Percentiles rank a stretch among this genome's conserved stretches.
Evolutionary conservation across 2,888 invertebrate genomes (phyloP).

Genomic region (Ormyrus thymus): DNA sequence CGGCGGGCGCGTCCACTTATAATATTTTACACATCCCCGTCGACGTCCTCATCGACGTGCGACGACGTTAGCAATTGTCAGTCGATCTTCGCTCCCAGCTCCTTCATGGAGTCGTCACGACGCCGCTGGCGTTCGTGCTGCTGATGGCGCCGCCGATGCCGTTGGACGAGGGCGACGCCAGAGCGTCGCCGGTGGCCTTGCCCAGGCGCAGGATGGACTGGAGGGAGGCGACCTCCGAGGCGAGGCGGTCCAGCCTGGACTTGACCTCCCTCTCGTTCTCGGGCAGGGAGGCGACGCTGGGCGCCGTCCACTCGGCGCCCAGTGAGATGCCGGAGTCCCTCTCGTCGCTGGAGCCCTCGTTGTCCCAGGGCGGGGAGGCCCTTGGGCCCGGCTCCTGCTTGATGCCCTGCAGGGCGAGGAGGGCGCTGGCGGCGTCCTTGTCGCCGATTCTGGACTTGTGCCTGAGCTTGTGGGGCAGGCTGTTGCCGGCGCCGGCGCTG

Average conservation of each 20-base stretch:
- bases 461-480: slow-evolving; percentile 91
- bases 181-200: slow-evolving; percentile 36
- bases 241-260: slow-evolving; percentile 90
- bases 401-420: slow-evolving; percentile 88
- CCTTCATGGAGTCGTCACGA: slow-evolving; percentile 45
- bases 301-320: slow-evolving; percentile 81
- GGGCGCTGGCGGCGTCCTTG: slow-evolving; percentile 89
- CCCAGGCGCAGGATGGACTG: slow-evolving; percentile 87
- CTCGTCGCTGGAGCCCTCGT: slow-evolving; percentile 92
- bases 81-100: slow-evolving; percentile 22
- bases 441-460: slow-evolving; percentile 94
- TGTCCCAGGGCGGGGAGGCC: slow-evolving; percentile 90
- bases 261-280: slow-evolving; percentile 86
- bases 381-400: slow-evolving; percentile 90
- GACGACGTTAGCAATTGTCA: slow-evolving; percentile 32
- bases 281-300: slow-evolving; percentile 72
- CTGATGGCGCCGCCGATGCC: slow-evolving; percentile 28
- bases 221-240: slow-evolving; percentile 92
- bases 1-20: background rate
- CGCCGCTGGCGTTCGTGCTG: slow-evolving; percentile 31
- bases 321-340: slow-evolving; percentile 92
- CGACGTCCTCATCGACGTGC: background rate
- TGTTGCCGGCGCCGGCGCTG: slow-evolving; percentile 79
- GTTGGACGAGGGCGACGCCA: slow-evolving; percentile 20
- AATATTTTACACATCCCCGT: background rate